Evolutionary conservation across 2,113 vertebrate genomes (phyloP).

Genomic region (Oreochromis niloticus): DNA sequence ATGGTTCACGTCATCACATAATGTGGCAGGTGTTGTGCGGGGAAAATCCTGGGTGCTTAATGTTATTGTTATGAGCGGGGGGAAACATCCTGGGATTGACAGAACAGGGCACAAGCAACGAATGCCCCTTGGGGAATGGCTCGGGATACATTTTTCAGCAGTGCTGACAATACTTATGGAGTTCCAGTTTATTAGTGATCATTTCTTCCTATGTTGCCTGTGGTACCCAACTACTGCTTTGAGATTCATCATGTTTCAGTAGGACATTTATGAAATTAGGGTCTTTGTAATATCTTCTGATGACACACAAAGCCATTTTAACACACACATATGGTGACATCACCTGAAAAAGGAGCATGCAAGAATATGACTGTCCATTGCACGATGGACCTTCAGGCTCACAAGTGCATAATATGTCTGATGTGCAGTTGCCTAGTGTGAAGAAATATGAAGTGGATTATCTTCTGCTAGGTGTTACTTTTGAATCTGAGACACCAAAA

Average conservation of each 20-base stretch:
- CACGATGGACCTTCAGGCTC: not conserved
- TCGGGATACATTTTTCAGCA: not conserved
- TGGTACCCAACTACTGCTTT: not conserved
- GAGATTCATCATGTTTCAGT: not conserved
- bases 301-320: not conserved
- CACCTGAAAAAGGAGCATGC: not conserved
- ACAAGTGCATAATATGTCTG: not conserved
- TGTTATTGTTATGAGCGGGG: constrained; percentile 38
- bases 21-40: constrained; percentile 55
- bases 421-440: not conserved
- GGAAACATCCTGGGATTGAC: not conserved
- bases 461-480: not conserved
- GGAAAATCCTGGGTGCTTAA: constrained; percentile 27
- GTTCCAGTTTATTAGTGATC: not conserved
- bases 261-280: not conserved
- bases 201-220: not conserved
- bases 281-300: not conserved
- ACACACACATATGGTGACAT: not conserved
- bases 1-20: constrained; percentile 49
- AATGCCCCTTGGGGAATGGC: not conserved
- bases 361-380: not conserved
- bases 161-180: not conserved
- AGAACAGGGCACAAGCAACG: not conserved
- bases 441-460: not conserved
- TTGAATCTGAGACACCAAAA: not conserved